Conservation (phyloP, 2,113 vertebrate genomes). For the Antechinus stuartii region DNA sequence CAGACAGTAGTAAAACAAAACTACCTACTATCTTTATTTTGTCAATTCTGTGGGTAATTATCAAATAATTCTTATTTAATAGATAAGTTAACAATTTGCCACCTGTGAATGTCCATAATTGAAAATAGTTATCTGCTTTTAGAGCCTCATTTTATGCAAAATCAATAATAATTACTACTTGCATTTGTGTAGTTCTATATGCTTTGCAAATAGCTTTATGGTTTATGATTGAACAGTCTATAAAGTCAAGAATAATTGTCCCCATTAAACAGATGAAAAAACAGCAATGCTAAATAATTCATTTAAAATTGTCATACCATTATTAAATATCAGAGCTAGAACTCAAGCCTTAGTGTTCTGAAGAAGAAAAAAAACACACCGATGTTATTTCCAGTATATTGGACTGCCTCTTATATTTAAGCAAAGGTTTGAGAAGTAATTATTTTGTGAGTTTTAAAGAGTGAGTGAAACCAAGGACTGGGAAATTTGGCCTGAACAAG, state of each 20-base stretch:
- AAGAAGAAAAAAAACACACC: background rate
- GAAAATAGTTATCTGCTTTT: conserved; percentile 11
- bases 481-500: background rate
- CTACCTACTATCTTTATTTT: background rate
- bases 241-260: background rate
- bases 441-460: conserved; percentile 18
- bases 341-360: background rate
- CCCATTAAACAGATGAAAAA: background rate
- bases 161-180: background rate
- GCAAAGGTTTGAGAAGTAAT: conserved; percentile 35
- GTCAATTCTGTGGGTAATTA: background rate
- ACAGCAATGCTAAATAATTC: background rate
- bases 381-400: background rate
- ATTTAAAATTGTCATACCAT: background rate
- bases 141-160: conserved; percentile 43
- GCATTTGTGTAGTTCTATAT: background rate
- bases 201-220: background rate
- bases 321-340: background rate
- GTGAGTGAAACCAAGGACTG: background rate
- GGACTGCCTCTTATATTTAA: background rate
- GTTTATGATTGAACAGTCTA: background rate
- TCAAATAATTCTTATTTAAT: conserved; percentile 34
- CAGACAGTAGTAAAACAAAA: conserved; percentile 10
- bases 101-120: conserved; percentile 22
- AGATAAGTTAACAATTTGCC: conserved; percentile 5